Percentiles rank a stretch among this genome's conserved stretches.
Conservation (phyloP, 2,797 vertebrate species). For the Lerista edwardsae region DNA sequence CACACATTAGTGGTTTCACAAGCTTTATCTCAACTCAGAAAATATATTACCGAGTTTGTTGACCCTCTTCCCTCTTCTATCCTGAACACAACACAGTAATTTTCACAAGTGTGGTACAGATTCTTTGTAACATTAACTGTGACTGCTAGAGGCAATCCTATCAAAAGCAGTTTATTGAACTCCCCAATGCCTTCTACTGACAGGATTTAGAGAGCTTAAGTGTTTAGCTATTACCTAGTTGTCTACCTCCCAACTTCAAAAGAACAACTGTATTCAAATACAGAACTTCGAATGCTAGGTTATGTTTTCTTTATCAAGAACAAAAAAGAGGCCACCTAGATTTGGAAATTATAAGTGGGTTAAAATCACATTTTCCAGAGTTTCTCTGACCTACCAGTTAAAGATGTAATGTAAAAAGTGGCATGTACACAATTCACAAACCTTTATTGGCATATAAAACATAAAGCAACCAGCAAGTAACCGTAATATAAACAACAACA, state of each 20-base stretch:
- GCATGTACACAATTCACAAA: too few species aligned
- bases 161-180: neutral
- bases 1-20: slow-evolving; percentile 61
- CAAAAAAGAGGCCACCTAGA: neutral
- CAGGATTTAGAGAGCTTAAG: neutral
- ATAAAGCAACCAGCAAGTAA: neutral
- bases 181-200: neutral
- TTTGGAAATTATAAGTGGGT: neutral
- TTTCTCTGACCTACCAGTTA: neutral
- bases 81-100: neutral
- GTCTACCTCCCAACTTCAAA: neutral
- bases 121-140: neutral
- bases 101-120: neutral
- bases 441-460: too few species aligned
- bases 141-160: neutral
- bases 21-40: slow-evolving; percentile 63
- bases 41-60: neutral
- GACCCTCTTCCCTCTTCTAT: neutral
- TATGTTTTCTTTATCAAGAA: neutral
- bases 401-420: neutral
- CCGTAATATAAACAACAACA: too few species aligned
- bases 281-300: neutral
- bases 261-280: neutral
- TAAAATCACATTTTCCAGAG: too few species aligned
- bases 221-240: neutral